Conservation (phyloP, 2,888 invertebrate species). For the Unio delphinus region DNA sequence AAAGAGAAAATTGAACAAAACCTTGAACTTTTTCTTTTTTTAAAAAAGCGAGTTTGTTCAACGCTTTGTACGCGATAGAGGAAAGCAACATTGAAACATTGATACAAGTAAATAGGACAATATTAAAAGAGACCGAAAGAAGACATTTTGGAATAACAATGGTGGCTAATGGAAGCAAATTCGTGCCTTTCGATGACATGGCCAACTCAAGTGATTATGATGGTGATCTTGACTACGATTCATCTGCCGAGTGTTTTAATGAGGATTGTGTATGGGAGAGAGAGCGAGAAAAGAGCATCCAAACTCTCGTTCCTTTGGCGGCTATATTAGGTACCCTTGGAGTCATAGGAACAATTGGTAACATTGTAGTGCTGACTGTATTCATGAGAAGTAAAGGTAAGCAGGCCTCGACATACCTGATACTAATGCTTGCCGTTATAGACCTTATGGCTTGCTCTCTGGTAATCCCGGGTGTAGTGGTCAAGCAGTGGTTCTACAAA, state of each 20-base stretch:
- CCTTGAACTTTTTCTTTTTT: too few relatives aligned
- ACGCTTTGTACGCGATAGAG: too few relatives aligned
- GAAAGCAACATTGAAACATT: too few relatives aligned
- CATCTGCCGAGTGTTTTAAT: constrained; percentile 14
- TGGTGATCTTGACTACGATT: neutral
- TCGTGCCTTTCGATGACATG: too few relatives aligned
- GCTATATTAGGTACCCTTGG: constrained; percentile 24
- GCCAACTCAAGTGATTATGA: too few relatives aligned
- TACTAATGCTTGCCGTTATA: constrained; percentile 51
- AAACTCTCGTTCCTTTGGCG: constrained; percentile 20
- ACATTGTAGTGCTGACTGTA: constrained; percentile 44
- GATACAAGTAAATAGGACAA: too few relatives aligned
- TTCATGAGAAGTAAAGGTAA: constrained; percentile 33
- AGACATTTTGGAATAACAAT: too few relatives aligned
- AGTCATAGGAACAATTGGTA: constrained; percentile 42
- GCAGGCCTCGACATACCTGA: constrained; percentile 49
- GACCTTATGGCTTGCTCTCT: constrained; percentile 54
- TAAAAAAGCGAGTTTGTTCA: too few relatives aligned
- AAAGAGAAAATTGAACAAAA: too few relatives aligned
- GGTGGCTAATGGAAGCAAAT: too few relatives aligned
- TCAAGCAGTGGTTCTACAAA: constrained; percentile 45
- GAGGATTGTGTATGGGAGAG: constrained; percentile 29
- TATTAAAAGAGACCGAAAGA: too few relatives aligned
- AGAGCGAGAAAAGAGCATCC: constrained; percentile 11
- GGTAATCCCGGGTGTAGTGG: constrained; percentile 55